Percentiles rank a stretch among this genome's conserved stretches.
phyloP scores from a whole-genome alignment of 2,113 vertebrate species.

The Albula goreensis region DNA sequence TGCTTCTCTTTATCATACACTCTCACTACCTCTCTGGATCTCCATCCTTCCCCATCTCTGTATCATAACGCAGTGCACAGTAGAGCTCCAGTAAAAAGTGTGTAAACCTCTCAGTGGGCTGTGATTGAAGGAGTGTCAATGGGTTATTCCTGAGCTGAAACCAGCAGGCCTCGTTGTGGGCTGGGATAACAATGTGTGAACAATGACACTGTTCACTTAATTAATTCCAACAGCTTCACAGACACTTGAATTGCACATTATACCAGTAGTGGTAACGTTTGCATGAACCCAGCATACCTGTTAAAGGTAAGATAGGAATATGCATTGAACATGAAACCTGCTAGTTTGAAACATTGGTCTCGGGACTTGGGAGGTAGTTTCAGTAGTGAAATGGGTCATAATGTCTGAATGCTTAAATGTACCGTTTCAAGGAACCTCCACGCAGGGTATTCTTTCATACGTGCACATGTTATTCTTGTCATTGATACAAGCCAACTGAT shows the following conservation, averaged over 20 bases:
- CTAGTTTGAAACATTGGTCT: not conserved
- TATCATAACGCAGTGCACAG: not conserved
- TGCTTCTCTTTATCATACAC: not conserved
- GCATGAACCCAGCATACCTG: not conserved
- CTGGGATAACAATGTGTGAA: not conserved
- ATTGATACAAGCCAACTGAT: not conserved
- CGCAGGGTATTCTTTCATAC: constrained; percentile 20
- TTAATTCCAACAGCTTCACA: not conserved
- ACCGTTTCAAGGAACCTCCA: constrained; percentile 4
- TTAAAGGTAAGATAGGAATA: not conserved
- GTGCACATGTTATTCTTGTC: constrained; percentile 31
- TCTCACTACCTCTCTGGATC: not conserved
- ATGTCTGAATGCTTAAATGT: constrained; percentile 5
- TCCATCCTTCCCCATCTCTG: not conserved
- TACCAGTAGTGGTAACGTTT: not conserved
- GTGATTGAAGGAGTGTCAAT: not conserved
- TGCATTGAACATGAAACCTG: not conserved
- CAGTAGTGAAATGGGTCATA: not conserved
- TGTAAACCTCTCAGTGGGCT: not conserved
- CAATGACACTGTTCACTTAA: not conserved
- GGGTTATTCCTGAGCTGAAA: not conserved
- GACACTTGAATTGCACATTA: not conserved
- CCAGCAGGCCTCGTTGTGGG: not conserved
- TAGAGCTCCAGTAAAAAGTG: not conserved
- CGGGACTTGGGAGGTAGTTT: not conserved